These are phyloP conservation scores for Oxygymnocypris stewartii DNA, from an alignment of 2,113 vertebrate genomes.

Conservation along the genomic window DNA sequence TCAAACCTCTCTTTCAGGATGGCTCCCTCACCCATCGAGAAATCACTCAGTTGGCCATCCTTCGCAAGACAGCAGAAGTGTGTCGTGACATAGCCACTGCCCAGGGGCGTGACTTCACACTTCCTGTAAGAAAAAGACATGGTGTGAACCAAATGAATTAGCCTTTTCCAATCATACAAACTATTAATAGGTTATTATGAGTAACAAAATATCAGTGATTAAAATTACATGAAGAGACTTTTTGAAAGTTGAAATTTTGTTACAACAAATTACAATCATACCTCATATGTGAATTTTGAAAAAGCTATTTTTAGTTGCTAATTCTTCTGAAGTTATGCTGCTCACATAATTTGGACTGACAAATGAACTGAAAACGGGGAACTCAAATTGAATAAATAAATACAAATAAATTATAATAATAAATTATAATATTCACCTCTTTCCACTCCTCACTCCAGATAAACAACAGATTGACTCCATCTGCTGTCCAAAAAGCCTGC, in stretches of 20 bases:
- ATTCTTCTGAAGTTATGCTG: too few species aligned
- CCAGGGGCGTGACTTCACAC: background rate
- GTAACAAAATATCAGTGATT: too few species aligned
- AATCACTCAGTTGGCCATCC: constrained; percentile 8
- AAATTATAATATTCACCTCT: background rate
- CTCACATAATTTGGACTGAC: too few species aligned
- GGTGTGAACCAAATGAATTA: background rate
- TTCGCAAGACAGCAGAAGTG: constrained; percentile 21
- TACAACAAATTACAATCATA: too few species aligned
- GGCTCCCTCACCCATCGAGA: background rate
- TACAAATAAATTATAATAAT: background rate
- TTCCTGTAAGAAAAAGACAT: background rate
- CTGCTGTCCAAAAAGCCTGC: constrained; percentile 1
- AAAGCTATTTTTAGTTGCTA: too few species aligned
- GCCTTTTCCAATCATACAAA: too few species aligned
- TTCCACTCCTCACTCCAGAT: background rate
- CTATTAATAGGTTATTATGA: background rate
- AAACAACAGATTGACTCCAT: constrained; percentile 3
- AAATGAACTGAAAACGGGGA: too few species aligned
- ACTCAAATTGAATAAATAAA: background rate
- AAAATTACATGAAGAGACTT: too few species aligned
- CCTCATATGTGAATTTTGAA: background rate
- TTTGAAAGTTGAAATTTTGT: background rate
- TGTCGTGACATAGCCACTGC: constrained; percentile 6
- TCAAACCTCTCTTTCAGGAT: background rate